Conservation (phyloP, 2,113 vertebrate genomes). For the Microtus ochrogaster region DNA sequence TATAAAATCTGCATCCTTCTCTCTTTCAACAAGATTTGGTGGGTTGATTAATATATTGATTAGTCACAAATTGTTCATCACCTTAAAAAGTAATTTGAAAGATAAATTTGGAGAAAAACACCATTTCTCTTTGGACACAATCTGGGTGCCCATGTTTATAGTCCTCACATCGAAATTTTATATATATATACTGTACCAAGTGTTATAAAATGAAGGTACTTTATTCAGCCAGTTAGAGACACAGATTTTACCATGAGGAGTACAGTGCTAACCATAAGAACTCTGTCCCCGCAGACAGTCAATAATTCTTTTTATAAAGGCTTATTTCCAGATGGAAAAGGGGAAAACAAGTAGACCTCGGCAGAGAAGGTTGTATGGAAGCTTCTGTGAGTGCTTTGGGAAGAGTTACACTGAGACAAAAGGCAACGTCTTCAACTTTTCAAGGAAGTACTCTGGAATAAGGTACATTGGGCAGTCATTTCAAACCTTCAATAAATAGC, state of each 20-base stretch:
- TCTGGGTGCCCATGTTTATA: not conserved
- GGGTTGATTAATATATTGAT: conserved; percentile 55
- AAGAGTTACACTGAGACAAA: conserved; percentile 40
- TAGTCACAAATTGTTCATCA: conserved; percentile 6
- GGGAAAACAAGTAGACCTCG: not conserved
- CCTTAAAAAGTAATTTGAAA: conserved; percentile 64
- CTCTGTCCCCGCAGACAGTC: not conserved
- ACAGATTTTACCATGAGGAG: conserved; percentile 26
- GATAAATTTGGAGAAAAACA: conserved; percentile 43
- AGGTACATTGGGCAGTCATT: conserved; percentile 19
- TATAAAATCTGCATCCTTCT: conserved; percentile 59
- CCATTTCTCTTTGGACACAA: not conserved
- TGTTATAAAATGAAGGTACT: conserved; percentile 44
- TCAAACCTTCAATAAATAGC: conserved; percentile 38
- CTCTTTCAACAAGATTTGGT: conserved; percentile 54
- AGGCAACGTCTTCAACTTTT: not conserved
- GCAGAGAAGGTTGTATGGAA: not conserved
- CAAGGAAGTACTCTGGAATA: conserved; percentile 45
- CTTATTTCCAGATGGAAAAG: not conserved
- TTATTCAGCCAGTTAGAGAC: conserved; percentile 31
- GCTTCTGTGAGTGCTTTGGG: not conserved
- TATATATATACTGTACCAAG: not conserved
- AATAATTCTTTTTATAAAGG: conserved; percentile 54
- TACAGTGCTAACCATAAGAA: conserved; percentile 31
- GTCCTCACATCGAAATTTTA: conserved; percentile 43